Base-by-base conservation (phyloP, 2,888 invertebrate genomes). In the Clusia tigrina region DNA sequence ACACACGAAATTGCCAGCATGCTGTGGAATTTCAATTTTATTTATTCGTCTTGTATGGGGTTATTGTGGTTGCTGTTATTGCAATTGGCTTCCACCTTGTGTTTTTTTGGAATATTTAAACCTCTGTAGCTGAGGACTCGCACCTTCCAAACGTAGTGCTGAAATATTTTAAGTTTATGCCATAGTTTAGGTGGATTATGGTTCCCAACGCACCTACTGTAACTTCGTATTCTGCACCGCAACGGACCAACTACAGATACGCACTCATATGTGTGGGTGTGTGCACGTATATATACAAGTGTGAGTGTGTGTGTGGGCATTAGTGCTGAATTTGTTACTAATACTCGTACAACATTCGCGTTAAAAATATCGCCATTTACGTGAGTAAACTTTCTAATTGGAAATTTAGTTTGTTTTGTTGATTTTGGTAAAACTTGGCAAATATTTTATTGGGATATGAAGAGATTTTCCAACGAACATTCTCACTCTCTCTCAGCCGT, bases 321-420 rank as follows among this genome's bases (percentile, higher is more conserved):
- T 6, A 32, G 32, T 9, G 32, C 32, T 32, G 32, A 9, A 12
- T 6, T 32, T 32, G 6, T 12, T 12, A 12, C 32, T 32, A 12
- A 6, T 32, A 32, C 6, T 6, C 32, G 12, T 32, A 9, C 32
- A 12, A 6, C 32, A 9, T 32, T 9, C 22, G 24, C 23, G 56
- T 23, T 56, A 56, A 42, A 56, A 56, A 24, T 24, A 56, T 23
- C n/a, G 42, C 22, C 18, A 20, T 23, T 22, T 56, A 56, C 56
- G 56, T 56, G 56, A 56, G 23, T 23, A 42, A 42, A 56, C 56
- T 42, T 18, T 17, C 6, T 42, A 32, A 32, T 32, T 32, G 32
- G 32, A 32, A 32, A 32, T 32, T 32, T 12, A 32, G 32, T 32
- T 6, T 9, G 32, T 32, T 32, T 6, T 32, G 6, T 32, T 12